phyloP scores from a whole-genome alignment of 37 sponge, comb jelly and placozoan species.

The Oscarella lobularis region DNA sequence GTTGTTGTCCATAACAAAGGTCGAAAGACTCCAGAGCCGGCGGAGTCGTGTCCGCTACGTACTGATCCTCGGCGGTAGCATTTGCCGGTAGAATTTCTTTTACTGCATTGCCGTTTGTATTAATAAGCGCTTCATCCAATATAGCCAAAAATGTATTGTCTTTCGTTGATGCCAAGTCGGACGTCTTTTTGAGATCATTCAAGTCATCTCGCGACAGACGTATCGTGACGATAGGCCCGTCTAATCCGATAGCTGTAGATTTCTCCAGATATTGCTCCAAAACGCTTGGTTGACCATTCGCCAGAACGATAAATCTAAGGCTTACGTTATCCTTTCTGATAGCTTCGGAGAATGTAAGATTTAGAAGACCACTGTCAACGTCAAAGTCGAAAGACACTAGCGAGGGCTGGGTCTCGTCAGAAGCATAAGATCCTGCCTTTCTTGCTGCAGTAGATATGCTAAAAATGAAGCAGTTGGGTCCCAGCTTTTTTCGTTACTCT shows the following conservation, averaged over 20 bases:
- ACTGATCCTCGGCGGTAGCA: constrained; percentile 12
- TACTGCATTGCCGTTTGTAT: constrained; percentile 54
- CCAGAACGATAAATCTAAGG: neutral
- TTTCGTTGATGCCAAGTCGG: neutral
- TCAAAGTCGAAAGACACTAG: constrained; percentile 45
- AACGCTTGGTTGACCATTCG: neutral
- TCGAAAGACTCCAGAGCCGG: constrained; percentile 56
- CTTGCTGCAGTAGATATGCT: too few relatives aligned
- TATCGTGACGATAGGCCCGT: neutral
- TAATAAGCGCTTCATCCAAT: constrained; percentile 46
- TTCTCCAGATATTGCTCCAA: neutral
- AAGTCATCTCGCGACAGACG: neutral
- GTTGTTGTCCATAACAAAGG: constrained; percentile 25
- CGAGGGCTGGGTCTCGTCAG: constrained; percentile 51
- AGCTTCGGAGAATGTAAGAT: constrained; percentile 71
- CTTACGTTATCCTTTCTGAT: constrained; percentile 22
- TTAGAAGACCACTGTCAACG: neutral
- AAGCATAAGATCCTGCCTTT: too few relatives aligned
- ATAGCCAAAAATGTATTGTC: constrained; percentile 44
- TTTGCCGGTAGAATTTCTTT: constrained; percentile 25
- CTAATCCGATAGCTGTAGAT: neutral
- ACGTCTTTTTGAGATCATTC: neutral
- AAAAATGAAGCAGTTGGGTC: too few relatives aligned
- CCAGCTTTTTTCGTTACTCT: too few relatives aligned
- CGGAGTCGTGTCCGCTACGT: constrained; percentile 37